phyloP scores from a whole-genome alignment of 1,140 invertebrate species.

The Centruroides sculpturatus region DNA sequence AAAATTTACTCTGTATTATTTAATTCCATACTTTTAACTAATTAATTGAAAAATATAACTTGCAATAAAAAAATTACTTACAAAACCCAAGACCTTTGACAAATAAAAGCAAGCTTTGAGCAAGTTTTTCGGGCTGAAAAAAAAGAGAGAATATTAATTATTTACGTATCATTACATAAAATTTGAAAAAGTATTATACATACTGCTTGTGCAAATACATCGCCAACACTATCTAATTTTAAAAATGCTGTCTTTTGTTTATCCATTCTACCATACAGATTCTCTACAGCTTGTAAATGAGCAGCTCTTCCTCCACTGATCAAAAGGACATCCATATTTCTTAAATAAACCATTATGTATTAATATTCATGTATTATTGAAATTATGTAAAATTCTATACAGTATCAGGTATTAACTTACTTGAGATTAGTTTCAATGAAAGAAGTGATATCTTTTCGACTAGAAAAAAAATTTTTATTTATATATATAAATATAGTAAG shows the following conservation, averaged over 20 bases:
- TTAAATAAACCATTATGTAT: conserved; percentile 15
- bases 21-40: no score
- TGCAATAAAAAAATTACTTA: conserved; percentile 11
- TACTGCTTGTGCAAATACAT: conserved; percentile 56
- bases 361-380: background rate
- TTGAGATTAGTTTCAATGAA: conserved; percentile 18
- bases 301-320: conserved; percentile 66
- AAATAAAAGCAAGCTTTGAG: conserved; percentile 22
- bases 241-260: conserved; percentile 67
- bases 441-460: conserved; percentile 21
- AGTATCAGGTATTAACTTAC: conserved; percentile 10
- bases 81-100: conserved; percentile 21
- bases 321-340: conserved; percentile 58
- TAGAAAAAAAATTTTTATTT: conserved; percentile 2
- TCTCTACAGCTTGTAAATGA: conserved; percentile 54
- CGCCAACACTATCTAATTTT: conserved; percentile 61
- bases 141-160: background rate
- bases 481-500: background rate
- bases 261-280: conserved; percentile 50
- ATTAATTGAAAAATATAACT: no score
- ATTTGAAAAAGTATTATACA: background rate
- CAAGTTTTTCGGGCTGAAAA: conserved; percentile 22
- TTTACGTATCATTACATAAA: background rate
- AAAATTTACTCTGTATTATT: no score
- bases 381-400: background rate